Base-by-base conservation (phyloP, 2,888 invertebrate species). In the Drosophila engyochracea region DNA sequence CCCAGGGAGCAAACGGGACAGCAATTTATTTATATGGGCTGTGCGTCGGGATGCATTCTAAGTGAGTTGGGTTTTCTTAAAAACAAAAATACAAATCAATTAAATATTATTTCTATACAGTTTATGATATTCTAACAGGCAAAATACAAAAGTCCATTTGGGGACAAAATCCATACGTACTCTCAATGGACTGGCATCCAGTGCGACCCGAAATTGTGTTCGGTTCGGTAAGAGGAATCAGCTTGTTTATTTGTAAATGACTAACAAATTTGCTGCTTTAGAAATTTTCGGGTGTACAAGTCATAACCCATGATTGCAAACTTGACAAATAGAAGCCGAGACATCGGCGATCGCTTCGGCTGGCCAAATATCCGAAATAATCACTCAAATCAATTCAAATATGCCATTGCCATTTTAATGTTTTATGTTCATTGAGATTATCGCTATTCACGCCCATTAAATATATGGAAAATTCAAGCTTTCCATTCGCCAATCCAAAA, bases 221-320 rank as follows among this genome's bases (percentile, higher is more conserved):
- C 41, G 0, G 1, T 41, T 0, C 5, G 10, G n/a, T 41, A 5
- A 41, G n/a, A 2, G 10, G 5, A 44, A 12, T 22, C 22, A 5
- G 1, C 4, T 12, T 22, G 5, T 12, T 44, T 22, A 7, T 2
- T 41, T 44, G 22, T 12, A 5, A 22, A 12, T 22, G 5, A 5
- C 44, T 22, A 44, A 44, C 22, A 44, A 12, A 22, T 22, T 22
- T 22, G 5, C 22, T 22, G 0, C 5, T 22, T 44, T 12, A 44
- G 44, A 0, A 0, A 5, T 0, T 2, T 3, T 2, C 37, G 0
- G 4, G 4, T 1, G 10, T 1, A 0, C 1, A 4, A 2, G 1
- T 44, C 10, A 1, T 0, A n/a, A 2, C 5, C 41, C 12, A 44
- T 44, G 2, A 44, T 1, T 44, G 22, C 3, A 3, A 5, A 0